Percentiles rank a stretch among this genome's conserved stretches.
These are phyloP conservation scores for Harpalus rufipes DNA, from an alignment of 2,888 invertebrate genomes.

Conservation along the genomic window DNA sequence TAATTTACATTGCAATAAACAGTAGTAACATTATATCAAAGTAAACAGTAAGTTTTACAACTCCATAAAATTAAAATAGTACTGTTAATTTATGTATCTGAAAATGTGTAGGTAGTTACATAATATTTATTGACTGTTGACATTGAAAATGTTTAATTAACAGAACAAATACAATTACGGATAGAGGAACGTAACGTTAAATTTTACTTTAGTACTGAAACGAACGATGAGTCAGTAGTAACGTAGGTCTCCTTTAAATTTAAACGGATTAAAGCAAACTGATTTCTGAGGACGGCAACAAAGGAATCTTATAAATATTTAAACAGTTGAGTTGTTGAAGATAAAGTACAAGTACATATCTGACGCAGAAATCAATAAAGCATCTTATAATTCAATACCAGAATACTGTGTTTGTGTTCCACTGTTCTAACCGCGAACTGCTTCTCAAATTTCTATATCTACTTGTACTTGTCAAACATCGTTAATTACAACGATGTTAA, in stretches of 20 bases:
- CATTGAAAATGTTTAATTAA: background rate
- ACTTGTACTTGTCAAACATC: conserved; percentile 1
- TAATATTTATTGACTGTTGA: background rate
- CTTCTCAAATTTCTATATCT: background rate
- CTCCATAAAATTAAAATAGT: background rate
- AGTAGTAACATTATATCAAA: background rate
- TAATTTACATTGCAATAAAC: background rate
- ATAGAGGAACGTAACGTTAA: background rate
- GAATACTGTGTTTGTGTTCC: background rate
- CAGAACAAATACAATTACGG: too few species aligned
- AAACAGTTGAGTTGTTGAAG: conserved; percentile 19
- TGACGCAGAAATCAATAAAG: conserved; percentile 38
- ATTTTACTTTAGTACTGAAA: background rate
- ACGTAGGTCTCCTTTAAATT: background rate
- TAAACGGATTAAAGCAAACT: background rate
- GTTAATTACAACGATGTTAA: background rate
- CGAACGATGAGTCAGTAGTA: background rate
- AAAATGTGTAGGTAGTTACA: background rate
- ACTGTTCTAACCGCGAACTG: background rate
- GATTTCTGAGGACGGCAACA: background rate
- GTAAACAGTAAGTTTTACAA: background rate
- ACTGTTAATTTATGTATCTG: background rate
- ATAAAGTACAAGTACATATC: conserved; percentile 20
- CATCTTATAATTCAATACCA: conserved; percentile 26
- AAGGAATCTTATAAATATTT: conserved; percentile 35